Evolutionary conservation across 35 echinoderm and acorn worm species (phyloP).

Genomic region (Lytechinus pictus): DNA sequence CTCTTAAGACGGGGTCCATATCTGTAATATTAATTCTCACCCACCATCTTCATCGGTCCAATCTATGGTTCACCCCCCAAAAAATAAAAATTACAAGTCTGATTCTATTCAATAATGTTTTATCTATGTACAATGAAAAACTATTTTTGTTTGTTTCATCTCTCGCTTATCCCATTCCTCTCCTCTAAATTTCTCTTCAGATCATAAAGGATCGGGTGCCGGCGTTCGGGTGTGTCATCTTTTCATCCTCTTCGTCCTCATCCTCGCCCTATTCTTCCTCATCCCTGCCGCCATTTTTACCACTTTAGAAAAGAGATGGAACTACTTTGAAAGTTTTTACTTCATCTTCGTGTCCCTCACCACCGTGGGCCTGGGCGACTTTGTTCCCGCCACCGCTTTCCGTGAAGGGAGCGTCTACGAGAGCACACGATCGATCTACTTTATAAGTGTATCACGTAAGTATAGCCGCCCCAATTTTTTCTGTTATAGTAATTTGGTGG

Average conservation of each 20-base stretch:
- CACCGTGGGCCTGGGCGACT: conserved; percentile 94
- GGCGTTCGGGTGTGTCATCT: conserved; percentile 74
- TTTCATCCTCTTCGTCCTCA: conserved; percentile 60
- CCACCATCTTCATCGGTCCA: no score
- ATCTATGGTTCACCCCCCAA: no score
- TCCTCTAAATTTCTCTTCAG: conserved; percentile 26
- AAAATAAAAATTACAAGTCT: no score
- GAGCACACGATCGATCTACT: neutral
- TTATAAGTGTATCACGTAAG: conserved; percentile 22
- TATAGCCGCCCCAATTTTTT: neutral
- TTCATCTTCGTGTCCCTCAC: conserved; percentile 94
- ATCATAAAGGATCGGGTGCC: conserved; percentile 48
- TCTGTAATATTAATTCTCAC: no score
- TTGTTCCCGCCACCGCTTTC: conserved; percentile 67
- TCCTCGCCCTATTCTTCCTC: conserved; percentile 77
- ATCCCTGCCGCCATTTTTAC: conserved; percentile 79
- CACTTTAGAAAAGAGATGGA: conserved; percentile 74
- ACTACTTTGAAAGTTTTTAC: conserved; percentile 81
- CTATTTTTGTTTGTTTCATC: no score
- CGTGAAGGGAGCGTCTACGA: neutral
- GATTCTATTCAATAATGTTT: no score
- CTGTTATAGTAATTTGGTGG: no score
- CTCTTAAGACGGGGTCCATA: no score
- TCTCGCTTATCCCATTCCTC: no score
- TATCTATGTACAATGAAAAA: no score